Base-by-base conservation (phyloP, 2,888 invertebrate genomes). In the Pharmacophagus antenor region DNA sequence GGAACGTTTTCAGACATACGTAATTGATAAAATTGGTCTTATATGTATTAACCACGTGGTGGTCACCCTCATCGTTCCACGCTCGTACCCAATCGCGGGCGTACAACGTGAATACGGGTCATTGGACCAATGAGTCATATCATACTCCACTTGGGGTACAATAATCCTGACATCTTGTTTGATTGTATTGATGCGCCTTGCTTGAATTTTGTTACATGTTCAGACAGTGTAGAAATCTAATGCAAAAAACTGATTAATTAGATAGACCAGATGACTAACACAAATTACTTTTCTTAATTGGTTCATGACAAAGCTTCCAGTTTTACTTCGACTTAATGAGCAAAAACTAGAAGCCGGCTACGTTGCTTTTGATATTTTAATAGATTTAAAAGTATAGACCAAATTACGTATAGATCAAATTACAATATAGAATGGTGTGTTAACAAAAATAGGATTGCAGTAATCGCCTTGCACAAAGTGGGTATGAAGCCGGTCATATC, bases 101-200 rank as follows among this genome's bases (percentile, higher is more conserved):
- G 18, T 60, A 62, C 50, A 55, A 54, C 44, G 17, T 73, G 76
- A 79, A 77, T 79, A 73, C 66, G 69, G 81, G 76, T 84, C 84
- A 77, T 72, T 81, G 85, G 82, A 81, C 86, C 71, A 59, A 69
- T 83, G 85, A 86, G 66, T 87, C 86, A 84, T 71, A 76, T 73
- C 67, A 78, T 68, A 82, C 80, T 83, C 85, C 74, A 82, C 73
- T 84, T 84, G 74, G 67, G 71, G 55, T 53, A 27, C 56, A 51
- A 52, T 56, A 52, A 47, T 56, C 47, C 50, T 51, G 50, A 50
- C 55, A 46, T 61, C 44, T 60, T 42, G 22, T 56, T 51, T 54
- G 41, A 49, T 58, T 27, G 41, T 50, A 17, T 23, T 54, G 37
- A 23, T 27, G 25, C 27, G n/a, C n/a, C n/a, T n/a, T n/a, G n/a